Evolutionary conservation across 2,797 vertebrate genomes (phyloP), one percentile per base, ranked within the genome.

Genomic region (Periparus ater): DNA sequence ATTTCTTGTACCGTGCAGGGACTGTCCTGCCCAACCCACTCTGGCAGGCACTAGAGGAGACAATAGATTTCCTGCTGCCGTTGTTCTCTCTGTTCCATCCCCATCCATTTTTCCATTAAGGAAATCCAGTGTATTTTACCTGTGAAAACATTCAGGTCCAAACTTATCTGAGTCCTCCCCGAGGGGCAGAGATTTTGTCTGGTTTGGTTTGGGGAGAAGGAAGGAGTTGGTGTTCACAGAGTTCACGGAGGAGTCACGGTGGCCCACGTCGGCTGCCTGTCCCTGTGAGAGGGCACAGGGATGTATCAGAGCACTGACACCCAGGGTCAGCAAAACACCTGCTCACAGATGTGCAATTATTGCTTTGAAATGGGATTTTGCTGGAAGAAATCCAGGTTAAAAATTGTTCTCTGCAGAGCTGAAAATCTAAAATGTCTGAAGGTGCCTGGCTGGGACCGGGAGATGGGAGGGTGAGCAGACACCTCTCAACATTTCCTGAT

Each of bases 241-340:
- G 21, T 0, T n/a, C 27, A 5, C 1, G 3, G 26, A 27, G 62
- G 54, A 40, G 27, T 7, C 0, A 1, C 3, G 23, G 58, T 18
- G 15, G 55, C 36, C 32, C 1, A 0, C 2, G 55, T 20, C 0
- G 0, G 25, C 61, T 8, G 2, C 23, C 38, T n/a, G 27, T 47
- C 38, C 73, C 40, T 8, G 57, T 0, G 5, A 47, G 61, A 12
- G 14, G 75, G 58, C 45, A 17, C 25, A 2, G 80, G 84, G 70
- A 14, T 11, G 29, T 1, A 0, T 12, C 25, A 5, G 50, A 48
- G 22, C 67, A 10, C 53, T 60, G 68, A 23, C 48, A 17, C 0
- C 26, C 44, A 3, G 51, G 80, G 57, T 21, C 74, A 63, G 77
- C 38, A 27, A n/a, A 54, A 32, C 60, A 26, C 60, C 51, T 34